Base-by-base conservation (phyloP, 2,797 vertebrate species). In the Enteromius anoplus region DNA sequence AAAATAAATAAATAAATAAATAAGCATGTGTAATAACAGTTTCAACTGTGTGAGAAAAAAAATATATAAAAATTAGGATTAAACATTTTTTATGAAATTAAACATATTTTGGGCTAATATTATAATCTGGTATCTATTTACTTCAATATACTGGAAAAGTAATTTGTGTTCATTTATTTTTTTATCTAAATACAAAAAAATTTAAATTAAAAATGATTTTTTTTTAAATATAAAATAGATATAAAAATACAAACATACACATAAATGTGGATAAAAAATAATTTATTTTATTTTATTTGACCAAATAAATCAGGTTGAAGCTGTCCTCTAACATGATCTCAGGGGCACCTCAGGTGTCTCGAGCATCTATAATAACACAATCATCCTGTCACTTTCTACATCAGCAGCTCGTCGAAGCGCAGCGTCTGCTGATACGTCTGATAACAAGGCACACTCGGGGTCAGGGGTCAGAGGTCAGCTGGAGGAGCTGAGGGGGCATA, bases 381-480 rank as follows among this genome's bases (percentile, higher is more conserved):
- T 73, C 70, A 65, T 15, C 21, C 29, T 8, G 58, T 75, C 80
- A 49, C 40, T 19, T 64, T 32, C 70, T n/a, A 72, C 9, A 80
- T 65, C 62, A 69, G 15, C 62, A 15, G n/a, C 45, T 17, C 73
- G 17, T 42, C 21, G 32, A 64, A 69, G 32, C n/a, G 75, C 26
- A 70, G 53, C 34, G 75, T 79, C 60, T 47, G 26, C n/a, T 29
- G 47, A 45, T 17, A 42, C 47, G 40, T n/a, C 19, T 4, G 62
- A 60, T 51, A 45, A 68, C 51, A 14, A 37, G 69, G 19, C 1
- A 32, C 17, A n/a, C 45, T 71, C 49, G 40, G 83, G 80, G 84
- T 79, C 62, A 87, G 45, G 84, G 85, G 86, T 81, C 66, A 88
- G 47, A 87, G 86, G 83, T 86, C 73, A 87, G 45, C 32, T 51